These are phyloP conservation scores for Sinotaia quadrata DNA, from an alignment of 2,888 invertebrate species.

Conservation along the genomic window DNA sequence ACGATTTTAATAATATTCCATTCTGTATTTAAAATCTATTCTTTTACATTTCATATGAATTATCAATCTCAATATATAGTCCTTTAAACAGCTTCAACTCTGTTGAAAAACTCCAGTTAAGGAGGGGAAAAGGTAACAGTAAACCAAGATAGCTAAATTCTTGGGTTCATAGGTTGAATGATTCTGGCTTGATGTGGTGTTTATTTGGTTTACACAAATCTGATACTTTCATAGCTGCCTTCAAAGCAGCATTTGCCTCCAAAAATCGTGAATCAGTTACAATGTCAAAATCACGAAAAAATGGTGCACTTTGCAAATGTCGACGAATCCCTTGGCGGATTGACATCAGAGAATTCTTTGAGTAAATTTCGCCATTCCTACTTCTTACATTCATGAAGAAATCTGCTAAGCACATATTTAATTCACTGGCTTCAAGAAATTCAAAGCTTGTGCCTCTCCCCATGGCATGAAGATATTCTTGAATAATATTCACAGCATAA, in stretches of 20 bases:
- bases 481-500: conserved; percentile 22
- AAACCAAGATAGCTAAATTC: no score
- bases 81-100: no score
- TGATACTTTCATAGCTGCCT: not conserved
- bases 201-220: not conserved
- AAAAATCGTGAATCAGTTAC: conserved; percentile 11
- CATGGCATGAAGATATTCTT: conserved; percentile 15
- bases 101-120: no score
- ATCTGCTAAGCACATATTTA: conserved; percentile 18
- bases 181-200: no score
- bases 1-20: no score
- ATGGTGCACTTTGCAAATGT: conserved; percentile 14
- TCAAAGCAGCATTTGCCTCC: conserved; percentile 18
- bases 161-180: no score
- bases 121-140: no score
- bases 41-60: no score
- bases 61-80: no score
- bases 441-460: conserved; percentile 15
- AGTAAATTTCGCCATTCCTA: conserved; percentile 20
- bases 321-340: conserved; percentile 24
- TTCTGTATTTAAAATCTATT: no score
- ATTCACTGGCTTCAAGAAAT: conserved; percentile 4
- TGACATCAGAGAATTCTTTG: conserved; percentile 20
- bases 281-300: conserved; percentile 20
- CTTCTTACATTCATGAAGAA: conserved; percentile 23